Evolutionary conservation across 2,113 vertebrate genomes (phyloP), one percentile per base, ranked within the genome.

Genomic region (Crotalus tigris): DNA sequence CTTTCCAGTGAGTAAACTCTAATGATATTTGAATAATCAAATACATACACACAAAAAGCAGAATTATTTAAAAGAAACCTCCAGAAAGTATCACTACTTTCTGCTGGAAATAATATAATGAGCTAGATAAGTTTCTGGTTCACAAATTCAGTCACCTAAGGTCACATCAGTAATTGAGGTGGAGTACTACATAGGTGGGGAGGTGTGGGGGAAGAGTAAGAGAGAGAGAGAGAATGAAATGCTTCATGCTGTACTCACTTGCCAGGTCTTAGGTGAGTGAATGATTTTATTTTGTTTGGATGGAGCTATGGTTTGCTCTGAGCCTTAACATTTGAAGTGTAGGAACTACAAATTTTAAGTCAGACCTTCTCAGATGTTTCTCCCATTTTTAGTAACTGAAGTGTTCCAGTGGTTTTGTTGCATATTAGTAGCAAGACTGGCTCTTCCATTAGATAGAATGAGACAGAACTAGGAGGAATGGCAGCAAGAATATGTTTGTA

Each of bases 1-100:
- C 96, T 98, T 99, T 89, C 99, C 99, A 10, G 99, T 99, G 97
- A 0, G 98, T 97, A 94, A 4, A 19, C 3, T 11, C 93, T 58
- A 85, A 1, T 0, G 59, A 49, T 3, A 44, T 90, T 92, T 44
- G 10, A 24, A 2, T 61, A 46, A 91, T 5, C 7, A 3, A 7
- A 75, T 1, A 1, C 23, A 19, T 58, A 23, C 21, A 23, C 57
- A 58, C 57, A 58, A 58, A 81, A 81, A 54, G 4, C 3, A 94
- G 91, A 91, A 53, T 39, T 0, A 0, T 75, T 90, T 88, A 93
- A 81, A 7, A 51, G 49, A 85, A 53, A 39, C 49, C 92, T 3
- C 61, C 21, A 19, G 33, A 7, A 57, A 39, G 46, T 94, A 44
- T 61, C 54, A 87, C 23, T 90, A 0, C 0, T 1, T 46, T 91